Base-by-base conservation (phyloP, 2,113 vertebrate genomes). In the Zapornia atra region DNA sequence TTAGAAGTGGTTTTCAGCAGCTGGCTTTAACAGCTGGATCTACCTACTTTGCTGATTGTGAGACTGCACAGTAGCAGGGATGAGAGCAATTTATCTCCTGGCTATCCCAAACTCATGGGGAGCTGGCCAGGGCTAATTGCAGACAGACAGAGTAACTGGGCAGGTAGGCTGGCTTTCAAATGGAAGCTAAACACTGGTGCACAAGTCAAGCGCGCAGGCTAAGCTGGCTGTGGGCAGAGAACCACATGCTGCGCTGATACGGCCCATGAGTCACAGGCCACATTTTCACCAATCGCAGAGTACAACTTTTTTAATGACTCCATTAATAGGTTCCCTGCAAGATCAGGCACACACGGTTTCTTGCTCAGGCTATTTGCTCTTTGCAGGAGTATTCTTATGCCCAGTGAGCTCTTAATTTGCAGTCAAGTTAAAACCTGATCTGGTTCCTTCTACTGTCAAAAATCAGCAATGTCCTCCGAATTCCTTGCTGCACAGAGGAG, bases 251-350 rank as follows among this genome's bases (percentile, higher is more conserved):
- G 56, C 44, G 64, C 88, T 76, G 88, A 77, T 94, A 86, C 19
- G 91, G 92, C 65, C 76, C 7, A 0, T 96, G 95, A 96, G 77
- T 94, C 94, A 96, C 3, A 61, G 73, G 57, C 80, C 88, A 36
- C 2, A 1, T 72, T 94, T 94, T 84, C 92, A 86, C 92, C 88
- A 86, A 53, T 12, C 69, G 90, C 56, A 96, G 63, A 87, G 79
- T 72, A 36, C 19, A 57, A 68, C 79, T 70, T 77, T 75, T 68
- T 88, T 94, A 96, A 95, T 84, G 40, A 76, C 86, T 94, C 94
- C 92, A 92, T 89, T 94, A 96, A 86, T 61, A 82, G 91, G 61
- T 70, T 73, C 68, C 63, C 75, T 95, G 88, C 95, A 96, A 96
- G 96, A 96, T 97, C 95, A 94, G 95, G 82, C 90, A 79, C 80